A percentile compares a stretch with the other conserved stretches of the same genome.
phyloP scores from a whole-genome alignment of 23 tunicate genomes.

The Trididemnum miniatum region DNA sequence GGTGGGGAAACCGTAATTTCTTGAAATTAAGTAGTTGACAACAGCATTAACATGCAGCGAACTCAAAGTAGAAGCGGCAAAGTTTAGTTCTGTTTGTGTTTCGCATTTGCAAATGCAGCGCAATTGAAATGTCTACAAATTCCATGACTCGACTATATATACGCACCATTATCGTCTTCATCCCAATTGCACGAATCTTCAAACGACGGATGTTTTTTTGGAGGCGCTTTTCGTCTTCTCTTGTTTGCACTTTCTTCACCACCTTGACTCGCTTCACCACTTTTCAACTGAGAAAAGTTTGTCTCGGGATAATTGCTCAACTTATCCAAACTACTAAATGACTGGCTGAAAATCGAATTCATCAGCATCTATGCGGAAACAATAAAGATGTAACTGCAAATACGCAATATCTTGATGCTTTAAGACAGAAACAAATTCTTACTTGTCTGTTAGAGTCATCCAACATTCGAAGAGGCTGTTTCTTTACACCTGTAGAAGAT shows the following conservation, averaged over 20 bases:
- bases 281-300: background rate
- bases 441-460: slow-evolving; percentile 17
- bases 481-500: background rate
- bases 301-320: background rate
- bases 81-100: too few relatives aligned
- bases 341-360: background rate
- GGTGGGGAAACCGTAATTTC: too few relatives aligned
- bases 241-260: slow-evolving; percentile 23
- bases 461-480: slow-evolving; percentile 11
- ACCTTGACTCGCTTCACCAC: background rate
- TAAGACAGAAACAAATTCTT: background rate
- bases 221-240: slow-evolving; percentile 59
- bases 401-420: too few relatives aligned
- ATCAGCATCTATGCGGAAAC: background rate
- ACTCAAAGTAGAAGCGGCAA: too few relatives aligned
- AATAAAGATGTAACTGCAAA: too few relatives aligned
- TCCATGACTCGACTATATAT: too few relatives aligned
- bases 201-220: slow-evolving; percentile 64
- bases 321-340: background rate
- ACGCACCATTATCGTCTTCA: slow-evolving; percentile 22
- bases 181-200: slow-evolving; percentile 3
- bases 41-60: too few relatives aligned
- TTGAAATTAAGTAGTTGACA: too few relatives aligned
- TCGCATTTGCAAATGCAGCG: too few relatives aligned
- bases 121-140: too few relatives aligned